Conservation (phyloP, 2,888 invertebrate species). For the Mylabris sibirica region DNA sequence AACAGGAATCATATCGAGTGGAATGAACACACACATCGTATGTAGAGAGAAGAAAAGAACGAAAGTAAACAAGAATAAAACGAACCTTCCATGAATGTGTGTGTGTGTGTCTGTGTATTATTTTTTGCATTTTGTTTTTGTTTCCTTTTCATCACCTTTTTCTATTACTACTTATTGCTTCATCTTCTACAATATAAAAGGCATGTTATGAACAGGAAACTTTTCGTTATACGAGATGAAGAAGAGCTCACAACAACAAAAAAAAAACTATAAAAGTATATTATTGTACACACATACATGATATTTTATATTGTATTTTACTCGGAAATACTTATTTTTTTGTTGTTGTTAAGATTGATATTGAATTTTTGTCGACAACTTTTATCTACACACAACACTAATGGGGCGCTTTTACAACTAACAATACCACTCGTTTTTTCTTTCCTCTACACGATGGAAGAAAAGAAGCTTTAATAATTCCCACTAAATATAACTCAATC, state of each 20-base stretch:
- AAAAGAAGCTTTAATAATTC: too few species aligned
- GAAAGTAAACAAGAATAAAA: slow-evolving; percentile 24
- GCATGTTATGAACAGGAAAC: background rate
- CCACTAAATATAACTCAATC: background rate
- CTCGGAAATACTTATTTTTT: slow-evolving; percentile 14
- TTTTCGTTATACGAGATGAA: background rate
- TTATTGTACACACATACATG: background rate
- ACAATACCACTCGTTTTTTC: background rate
- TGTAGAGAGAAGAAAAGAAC: slow-evolving; percentile 8
- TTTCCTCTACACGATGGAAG: too few species aligned
- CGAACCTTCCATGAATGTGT: too few species aligned
- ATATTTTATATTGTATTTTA: slow-evolving; percentile 1
- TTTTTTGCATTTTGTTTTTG: background rate
- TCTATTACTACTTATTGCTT: slow-evolving; percentile 4
- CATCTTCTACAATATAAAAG: background rate
- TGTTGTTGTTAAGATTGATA: background rate
- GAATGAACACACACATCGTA: slow-evolving; percentile 27
- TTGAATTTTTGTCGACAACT: slow-evolving; percentile 14
- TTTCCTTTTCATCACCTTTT: slow-evolving; percentile 3
- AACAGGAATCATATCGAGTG: slow-evolving; percentile 37
- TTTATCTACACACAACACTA: background rate
- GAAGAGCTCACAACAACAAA: too few species aligned
- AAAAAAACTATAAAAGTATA: too few species aligned
- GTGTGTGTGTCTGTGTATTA: too few species aligned
- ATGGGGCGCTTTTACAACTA: background rate